phyloP scores from a whole-genome alignment of 2,797 vertebrate species.

The Tragopan temminckii region DNA sequence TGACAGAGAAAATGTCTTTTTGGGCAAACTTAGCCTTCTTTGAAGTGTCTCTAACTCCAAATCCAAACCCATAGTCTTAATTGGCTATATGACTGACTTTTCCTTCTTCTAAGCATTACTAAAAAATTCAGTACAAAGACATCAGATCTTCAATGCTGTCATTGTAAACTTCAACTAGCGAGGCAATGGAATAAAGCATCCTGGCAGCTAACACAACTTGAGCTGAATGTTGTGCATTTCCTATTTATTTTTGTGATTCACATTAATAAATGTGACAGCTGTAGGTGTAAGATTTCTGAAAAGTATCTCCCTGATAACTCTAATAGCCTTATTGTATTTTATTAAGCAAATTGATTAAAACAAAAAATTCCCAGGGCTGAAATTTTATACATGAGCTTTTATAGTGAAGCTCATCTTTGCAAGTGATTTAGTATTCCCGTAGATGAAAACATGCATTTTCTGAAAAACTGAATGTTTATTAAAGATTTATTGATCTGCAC shows the following conservation, averaged over 20 bases:
- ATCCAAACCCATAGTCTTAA: slow-evolving; percentile 22
- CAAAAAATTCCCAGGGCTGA: slow-evolving; percentile 47
- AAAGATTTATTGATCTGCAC: slow-evolving; percentile 46
- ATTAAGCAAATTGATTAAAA: slow-evolving; percentile 89
- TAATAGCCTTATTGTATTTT: slow-evolving; percentile 84
- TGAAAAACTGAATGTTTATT: slow-evolving; percentile 51
- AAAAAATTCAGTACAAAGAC: slow-evolving; percentile 64
- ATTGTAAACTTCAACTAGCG: slow-evolving; percentile 60
- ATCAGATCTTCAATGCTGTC: slow-evolving; percentile 52
- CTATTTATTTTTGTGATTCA: slow-evolving; percentile 60
- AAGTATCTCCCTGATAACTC: slow-evolving; percentile 84
- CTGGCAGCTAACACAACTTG: slow-evolving; percentile 73
- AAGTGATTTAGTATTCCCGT: slow-evolving; percentile 11
- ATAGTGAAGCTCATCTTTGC: slow-evolving; percentile 10
- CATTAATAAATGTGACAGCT: slow-evolving; percentile 83
- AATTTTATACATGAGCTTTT: slow-evolving; percentile 51
- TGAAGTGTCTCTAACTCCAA: slow-evolving; percentile 46
- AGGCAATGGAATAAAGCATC: slow-evolving; percentile 68
- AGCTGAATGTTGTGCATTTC: slow-evolving; percentile 64
- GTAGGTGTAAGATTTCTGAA: slow-evolving; percentile 87
- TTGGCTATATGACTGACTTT: slow-evolving; percentile 61
- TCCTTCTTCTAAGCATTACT: slow-evolving; percentile 54
- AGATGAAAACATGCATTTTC: slow-evolving; percentile 39
- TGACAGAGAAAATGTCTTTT: slow-evolving; percentile 37
- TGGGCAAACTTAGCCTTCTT: slow-evolving; percentile 37